Evolutionary conservation across 2,797 vertebrate species (phyloP), one percentile per base, ranked within the genome.

Genomic region (Lithobates pipiens): DNA sequence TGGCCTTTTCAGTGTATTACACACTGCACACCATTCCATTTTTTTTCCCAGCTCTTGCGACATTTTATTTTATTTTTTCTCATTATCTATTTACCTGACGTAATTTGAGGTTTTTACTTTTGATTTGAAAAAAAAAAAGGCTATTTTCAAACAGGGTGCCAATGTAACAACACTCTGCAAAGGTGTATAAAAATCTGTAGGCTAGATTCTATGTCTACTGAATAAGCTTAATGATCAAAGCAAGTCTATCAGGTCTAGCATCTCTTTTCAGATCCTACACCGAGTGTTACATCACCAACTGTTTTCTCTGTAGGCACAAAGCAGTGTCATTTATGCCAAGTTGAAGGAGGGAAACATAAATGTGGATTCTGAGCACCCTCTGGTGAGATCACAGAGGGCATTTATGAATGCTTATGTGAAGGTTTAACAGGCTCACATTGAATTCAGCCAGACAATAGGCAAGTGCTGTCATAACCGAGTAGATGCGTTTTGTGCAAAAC

Each of bases 151-250:
- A 65, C 61, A 65, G 65, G 25, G 13, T 15, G 65, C 65, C 65
- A 67, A 29, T 29, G 93, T 95, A 95, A 15, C 25, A 67, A 15
- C 25, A 67, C n/a, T 10, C 25, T 67, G 65, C 10, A 67, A 67
- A 67, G 10, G n/a, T 67, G 65, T 29, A 29, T 25, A 29, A 61
- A 61, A 61, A 61, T 61, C 54, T 61, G 54, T 61, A 61, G 54
- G 54, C 21, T 21, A 9, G 54, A 10, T 61, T 61, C 21, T 23
- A 23, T 61, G 54, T 61, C 54, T 61, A 61, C 54, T 23, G 54
- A 61, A 61, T 61, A 61, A 61, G 21, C 54, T 23, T 61, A 61
- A 61, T 61, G 54, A 61, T 61, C 54, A 61, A 61, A 61, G 54
- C 54, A 23, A 61, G 54, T 61, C 54, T 61, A 61, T 61, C 54